These are phyloP conservation scores for Electrophaes corylata DNA, from an alignment of 2,888 invertebrate species.

Conservation along the genomic window DNA sequence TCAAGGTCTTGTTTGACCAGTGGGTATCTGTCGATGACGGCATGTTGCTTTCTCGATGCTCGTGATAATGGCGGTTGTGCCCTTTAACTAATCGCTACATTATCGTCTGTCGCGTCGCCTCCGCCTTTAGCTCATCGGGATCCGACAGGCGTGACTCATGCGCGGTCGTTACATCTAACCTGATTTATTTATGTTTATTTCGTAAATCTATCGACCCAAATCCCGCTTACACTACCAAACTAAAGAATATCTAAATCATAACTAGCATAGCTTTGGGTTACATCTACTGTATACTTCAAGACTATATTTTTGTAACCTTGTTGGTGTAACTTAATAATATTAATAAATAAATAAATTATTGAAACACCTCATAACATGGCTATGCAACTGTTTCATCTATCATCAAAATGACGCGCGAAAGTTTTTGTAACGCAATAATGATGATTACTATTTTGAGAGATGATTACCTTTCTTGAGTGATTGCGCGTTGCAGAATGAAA, in stretches of 20 bases:
- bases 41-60: neutral
- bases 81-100: neutral
- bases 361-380: constrained; percentile 1
- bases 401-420: constrained; percentile 22
- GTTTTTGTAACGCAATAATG: constrained; percentile 20
- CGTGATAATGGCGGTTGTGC: constrained; percentile 1
- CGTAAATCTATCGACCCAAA: neutral
- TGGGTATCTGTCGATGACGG: constrained; percentile 11
- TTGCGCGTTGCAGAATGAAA: constrained; percentile 12
- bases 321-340: too few relatives aligned
- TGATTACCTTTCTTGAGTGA: constrained; percentile 12
- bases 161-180: neutral
- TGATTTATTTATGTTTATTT: neutral
- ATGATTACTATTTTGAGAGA: constrained; percentile 23
- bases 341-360: too few relatives aligned
- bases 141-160: neutral
- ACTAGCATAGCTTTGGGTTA: too few relatives aligned
- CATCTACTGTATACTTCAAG: neutral
- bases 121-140: neutral
- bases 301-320: too few relatives aligned
- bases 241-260: neutral
- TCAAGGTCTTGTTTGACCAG: constrained; percentile 11
- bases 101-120: neutral
- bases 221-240: neutral
- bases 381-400: constrained; percentile 13